phyloP scores from a whole-genome alignment of 2,797 vertebrate species.

The Chromobotia macracanthus region DNA sequence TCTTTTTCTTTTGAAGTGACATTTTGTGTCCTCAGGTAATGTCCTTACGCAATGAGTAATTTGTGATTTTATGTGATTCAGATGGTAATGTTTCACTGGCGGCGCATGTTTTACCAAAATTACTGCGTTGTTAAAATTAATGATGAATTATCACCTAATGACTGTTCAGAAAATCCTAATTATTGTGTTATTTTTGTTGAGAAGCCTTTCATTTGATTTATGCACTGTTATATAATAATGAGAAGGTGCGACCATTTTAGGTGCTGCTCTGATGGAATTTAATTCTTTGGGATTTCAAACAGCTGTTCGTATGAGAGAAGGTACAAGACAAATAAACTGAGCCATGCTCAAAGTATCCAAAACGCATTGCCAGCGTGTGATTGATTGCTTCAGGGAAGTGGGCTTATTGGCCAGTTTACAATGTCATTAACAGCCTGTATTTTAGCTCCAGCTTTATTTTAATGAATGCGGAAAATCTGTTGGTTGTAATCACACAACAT shows the following conservation, averaged over 20 bases:
- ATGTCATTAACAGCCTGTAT: conserved; percentile 64
- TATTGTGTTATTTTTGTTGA: conserved; percentile 45
- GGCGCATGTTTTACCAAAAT: conserved; percentile 33
- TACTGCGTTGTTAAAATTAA: conserved; percentile 40
- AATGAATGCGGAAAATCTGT: conserved; percentile 71
- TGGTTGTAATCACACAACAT: conserved; percentile 66
- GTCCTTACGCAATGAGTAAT: conserved; percentile 30
- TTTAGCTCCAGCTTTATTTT: conserved; percentile 62
- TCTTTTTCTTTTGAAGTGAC: conserved; percentile 26
- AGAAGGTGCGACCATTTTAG: conserved; percentile 51
- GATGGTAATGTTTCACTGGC: conserved; percentile 19
- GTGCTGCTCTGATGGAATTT: conserved; percentile 63
- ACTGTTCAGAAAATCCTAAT: conserved; percentile 43
- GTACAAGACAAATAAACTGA: conserved; percentile 55
- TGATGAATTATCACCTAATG: conserved; percentile 26
- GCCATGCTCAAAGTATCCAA: conserved; percentile 56
- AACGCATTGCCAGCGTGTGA: conserved; percentile 64
- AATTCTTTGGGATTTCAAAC: conserved; percentile 60
- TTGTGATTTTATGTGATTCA: conserved; percentile 31
- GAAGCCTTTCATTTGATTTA: conserved; percentile 53
- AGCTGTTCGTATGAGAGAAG: conserved; percentile 57
- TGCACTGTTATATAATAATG: conserved; percentile 56
- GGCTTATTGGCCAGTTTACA: conserved; percentile 70
- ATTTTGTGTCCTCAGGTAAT: conserved; percentile 27
- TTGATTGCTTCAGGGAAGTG: conserved; percentile 67